Conservation (phyloP, 2,113 vertebrate genomes). For the Pterocles orientalis region DNA sequence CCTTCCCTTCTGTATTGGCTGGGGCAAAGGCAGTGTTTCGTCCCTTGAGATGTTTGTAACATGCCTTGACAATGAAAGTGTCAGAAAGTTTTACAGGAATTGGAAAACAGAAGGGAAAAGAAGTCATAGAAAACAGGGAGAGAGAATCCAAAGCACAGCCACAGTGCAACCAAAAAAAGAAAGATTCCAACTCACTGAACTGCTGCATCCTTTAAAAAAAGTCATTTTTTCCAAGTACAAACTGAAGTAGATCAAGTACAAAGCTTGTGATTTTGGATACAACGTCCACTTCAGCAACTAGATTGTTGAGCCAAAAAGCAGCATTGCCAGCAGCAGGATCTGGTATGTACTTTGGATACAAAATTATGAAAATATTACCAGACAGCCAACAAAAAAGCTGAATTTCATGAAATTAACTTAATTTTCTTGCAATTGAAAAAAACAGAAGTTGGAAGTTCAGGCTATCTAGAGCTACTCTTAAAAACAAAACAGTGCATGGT, state of each 20-base stretch:
- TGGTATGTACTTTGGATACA: not conserved
- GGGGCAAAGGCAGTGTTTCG: fast-evolving
- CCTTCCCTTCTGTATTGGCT: not conserved
- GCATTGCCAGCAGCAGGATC: not conserved
- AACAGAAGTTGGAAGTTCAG: not conserved
- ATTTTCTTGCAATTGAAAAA: not conserved
- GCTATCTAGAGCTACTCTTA: not conserved
- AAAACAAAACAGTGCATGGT: not conserved
- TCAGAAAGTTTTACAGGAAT: not conserved
- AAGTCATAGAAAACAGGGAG: not conserved
- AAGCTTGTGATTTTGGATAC: not conserved
- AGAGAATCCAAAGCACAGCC: not conserved
- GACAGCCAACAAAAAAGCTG: not conserved
- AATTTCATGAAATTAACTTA: not conserved
- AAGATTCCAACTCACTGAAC: not conserved
- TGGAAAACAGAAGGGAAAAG: not conserved
- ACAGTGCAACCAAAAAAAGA: not conserved
- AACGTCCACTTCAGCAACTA: not conserved
- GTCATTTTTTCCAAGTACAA: not conserved
- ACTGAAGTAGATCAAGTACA: not conserved
- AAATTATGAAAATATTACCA: not conserved
- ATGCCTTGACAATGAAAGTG: fast-evolving
- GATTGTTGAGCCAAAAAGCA: not conserved
- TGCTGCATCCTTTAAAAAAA: not conserved
- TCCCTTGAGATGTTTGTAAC: not conserved